A percentile compares a stretch with the other conserved stretches of the same genome.
These are phyloP conservation scores for Caerostris extrusa DNA, from an alignment of 1,140 invertebrate species.

Conservation along the genomic window DNA sequence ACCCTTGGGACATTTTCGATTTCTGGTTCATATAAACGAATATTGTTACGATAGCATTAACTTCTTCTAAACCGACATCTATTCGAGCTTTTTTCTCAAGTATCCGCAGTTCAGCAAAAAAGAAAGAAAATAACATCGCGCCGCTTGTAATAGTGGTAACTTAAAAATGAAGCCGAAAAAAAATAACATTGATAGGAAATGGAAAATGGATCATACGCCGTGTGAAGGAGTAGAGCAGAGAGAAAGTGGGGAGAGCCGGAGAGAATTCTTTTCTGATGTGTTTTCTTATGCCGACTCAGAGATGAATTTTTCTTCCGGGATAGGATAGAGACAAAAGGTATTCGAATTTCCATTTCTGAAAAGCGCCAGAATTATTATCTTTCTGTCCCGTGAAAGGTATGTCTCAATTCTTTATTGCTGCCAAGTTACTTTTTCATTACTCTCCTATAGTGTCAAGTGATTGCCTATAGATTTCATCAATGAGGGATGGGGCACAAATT, in stretches of 20 bases:
- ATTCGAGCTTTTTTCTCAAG: conserved; percentile 27
- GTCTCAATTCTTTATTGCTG: conserved; percentile 45
- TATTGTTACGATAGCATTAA: conserved; percentile 64
- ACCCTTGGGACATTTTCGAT: conserved; percentile 64
- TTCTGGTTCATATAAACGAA: conserved; percentile 68
- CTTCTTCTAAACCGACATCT: conserved; percentile 59
- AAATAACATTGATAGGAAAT: conserved; percentile 74
- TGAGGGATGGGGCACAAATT: conserved; percentile 21
- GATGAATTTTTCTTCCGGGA: conserved; percentile 14
- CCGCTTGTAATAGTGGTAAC: conserved; percentile 55
- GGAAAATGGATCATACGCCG: conserved; percentile 67
- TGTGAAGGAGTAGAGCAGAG: conserved; percentile 12
- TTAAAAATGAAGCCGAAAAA: conserved; percentile 68
- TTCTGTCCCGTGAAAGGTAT: conserved; percentile 38
- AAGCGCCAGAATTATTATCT: conserved; percentile 69
- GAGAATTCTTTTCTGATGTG: conserved; percentile 51
- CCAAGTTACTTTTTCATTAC: conserved; percentile 69
- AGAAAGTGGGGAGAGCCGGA: not conserved
- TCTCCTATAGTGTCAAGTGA: conserved; percentile 51
- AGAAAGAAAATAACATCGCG: conserved; percentile 46
- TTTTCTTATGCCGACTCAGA: conserved; percentile 66
- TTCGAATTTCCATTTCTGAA: conserved; percentile 68
- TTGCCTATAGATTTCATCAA: conserved; percentile 26
- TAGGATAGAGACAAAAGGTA: conserved; percentile 64
- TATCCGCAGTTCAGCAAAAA: not conserved